Percentiles rank a stretch among this genome's conserved stretches.
Evolutionary conservation across 2,888 invertebrate species (phyloP).

Genomic region (Liopterus haemorrhoidalis): DNA sequence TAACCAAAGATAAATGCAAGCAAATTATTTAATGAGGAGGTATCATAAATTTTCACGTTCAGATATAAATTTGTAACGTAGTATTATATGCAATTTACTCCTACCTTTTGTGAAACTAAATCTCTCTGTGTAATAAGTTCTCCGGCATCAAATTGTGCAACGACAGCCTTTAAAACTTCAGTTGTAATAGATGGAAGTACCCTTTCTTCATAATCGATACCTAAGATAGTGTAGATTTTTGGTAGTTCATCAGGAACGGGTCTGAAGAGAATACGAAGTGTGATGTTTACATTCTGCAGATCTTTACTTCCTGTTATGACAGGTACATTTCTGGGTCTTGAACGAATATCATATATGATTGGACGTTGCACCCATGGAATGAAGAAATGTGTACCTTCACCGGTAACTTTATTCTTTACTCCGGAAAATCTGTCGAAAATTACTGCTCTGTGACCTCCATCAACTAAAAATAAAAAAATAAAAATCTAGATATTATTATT

Average conservation of each 20-base stretch:
- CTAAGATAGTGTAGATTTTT: slow-evolving; percentile 91
- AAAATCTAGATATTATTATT: too few relatives aligned
- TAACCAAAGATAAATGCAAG: too few relatives aligned
- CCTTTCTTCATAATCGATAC: slow-evolving; percentile 96
- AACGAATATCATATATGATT: slow-evolving; percentile 95
- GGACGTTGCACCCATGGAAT: slow-evolving; percentile 98
- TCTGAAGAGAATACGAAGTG: slow-evolving; percentile 93
- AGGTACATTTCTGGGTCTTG: slow-evolving; percentile 93
- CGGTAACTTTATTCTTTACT: slow-evolving; percentile 84
- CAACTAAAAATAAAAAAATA: slow-evolving; percentile 63
- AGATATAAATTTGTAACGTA: too few relatives aligned
- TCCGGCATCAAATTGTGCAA: slow-evolving; percentile 98
- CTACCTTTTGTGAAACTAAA: slow-evolving; percentile 67
- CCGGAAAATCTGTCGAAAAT: slow-evolving; percentile 98
- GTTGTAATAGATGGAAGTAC: slow-evolving; percentile 97
- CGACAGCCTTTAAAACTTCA: slow-evolving; percentile 97
- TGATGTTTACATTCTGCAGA: slow-evolving; percentile 98
- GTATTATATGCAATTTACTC: too few relatives aligned
- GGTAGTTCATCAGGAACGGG: slow-evolving; percentile 91
- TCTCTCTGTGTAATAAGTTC: slow-evolving; percentile 99
- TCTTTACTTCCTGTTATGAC: slow-evolving; percentile 98
- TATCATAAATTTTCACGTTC: too few relatives aligned
- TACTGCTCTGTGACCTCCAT: slow-evolving; percentile 98
- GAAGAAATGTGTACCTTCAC: slow-evolving; percentile 98
- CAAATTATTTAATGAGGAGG: too few relatives aligned